These are phyloP conservation scores for Sylvia atricapilla DNA, from an alignment of 2,113 vertebrate genomes.

Conservation along the genomic window DNA sequence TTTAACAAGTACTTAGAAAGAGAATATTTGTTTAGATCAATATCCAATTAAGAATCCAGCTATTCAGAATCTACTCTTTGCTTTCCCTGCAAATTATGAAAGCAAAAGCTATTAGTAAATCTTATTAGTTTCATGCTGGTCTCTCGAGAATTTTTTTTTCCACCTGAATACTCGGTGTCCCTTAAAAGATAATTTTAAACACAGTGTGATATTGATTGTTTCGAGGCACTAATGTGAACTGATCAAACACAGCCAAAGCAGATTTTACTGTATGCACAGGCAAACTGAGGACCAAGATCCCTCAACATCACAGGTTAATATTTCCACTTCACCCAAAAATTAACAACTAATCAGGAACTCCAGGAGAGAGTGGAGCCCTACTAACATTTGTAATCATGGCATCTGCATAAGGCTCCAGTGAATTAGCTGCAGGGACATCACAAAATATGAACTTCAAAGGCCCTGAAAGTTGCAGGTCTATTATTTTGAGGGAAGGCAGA, in stretches of 20 bases:
- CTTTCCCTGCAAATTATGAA: slow-evolving; percentile 59
- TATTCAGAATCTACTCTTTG: slow-evolving; percentile 37
- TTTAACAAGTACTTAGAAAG: slow-evolving; percentile 44
- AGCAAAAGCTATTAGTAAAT: slow-evolving; percentile 66
- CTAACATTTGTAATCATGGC: not conserved
- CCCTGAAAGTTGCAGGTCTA: not conserved
- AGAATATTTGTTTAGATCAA: slow-evolving; percentile 72
- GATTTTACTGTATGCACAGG: slow-evolving; percentile 8
- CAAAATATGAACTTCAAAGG: not conserved
- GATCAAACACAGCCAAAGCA: slow-evolving; percentile 22
- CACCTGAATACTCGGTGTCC: slow-evolving; percentile 45
- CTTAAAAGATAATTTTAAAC: slow-evolving; percentile 63
- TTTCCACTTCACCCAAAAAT: slow-evolving; percentile 4
- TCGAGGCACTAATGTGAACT: slow-evolving; percentile 9
- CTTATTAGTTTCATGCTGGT: slow-evolving; percentile 71
- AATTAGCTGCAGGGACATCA: not conserved
- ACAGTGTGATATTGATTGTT: slow-evolving; percentile 67
- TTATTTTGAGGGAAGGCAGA: not conserved
- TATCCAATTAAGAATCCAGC: slow-evolving; percentile 66
- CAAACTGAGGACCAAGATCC: not conserved
- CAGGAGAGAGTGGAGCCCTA: not conserved
- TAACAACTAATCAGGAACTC: not conserved
- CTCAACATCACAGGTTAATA: not conserved
- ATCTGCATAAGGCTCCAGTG: not conserved
- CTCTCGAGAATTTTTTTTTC: slow-evolving; percentile 55